Conservation (phyloP, 2,113 vertebrate species). For the Gila orcuttii region DNA sequence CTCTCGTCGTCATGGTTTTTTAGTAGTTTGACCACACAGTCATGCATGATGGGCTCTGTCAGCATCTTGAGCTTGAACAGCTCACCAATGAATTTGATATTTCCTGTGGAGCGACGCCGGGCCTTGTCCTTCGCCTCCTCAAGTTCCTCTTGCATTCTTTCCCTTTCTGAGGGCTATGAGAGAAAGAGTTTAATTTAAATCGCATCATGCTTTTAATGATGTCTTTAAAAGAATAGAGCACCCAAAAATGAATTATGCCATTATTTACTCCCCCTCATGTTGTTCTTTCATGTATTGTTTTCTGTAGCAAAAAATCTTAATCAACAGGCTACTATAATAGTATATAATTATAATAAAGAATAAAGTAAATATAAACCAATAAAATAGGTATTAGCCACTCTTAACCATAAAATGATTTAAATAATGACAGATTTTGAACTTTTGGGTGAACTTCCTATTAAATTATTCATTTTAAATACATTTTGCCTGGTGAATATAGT, state of each 20-base stretch:
- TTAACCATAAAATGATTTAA: background rate
- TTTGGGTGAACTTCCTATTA: background rate
- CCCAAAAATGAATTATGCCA: background rate
- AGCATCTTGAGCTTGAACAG: conserved; percentile 99
- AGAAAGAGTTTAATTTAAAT: background rate
- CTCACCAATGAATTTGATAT: conserved; percentile 97
- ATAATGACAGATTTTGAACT: background rate
- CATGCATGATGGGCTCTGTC: conserved; percentile 98
- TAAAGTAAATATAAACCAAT: too few relatives aligned
- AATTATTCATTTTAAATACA: background rate
- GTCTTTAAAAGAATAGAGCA: background rate
- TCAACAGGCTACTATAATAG: background rate
- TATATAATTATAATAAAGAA: background rate
- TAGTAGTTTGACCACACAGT: conserved; percentile 96
- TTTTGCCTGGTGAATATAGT: background rate
- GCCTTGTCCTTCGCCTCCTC: conserved; percentile 96
- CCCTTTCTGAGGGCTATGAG: conserved; percentile 84
- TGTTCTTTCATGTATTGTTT: background rate
- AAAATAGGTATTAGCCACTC: too few relatives aligned
- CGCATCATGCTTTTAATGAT: background rate
- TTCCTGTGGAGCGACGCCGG: conserved; percentile 92
- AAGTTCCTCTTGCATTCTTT: conserved; percentile 88
- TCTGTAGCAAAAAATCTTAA: background rate
- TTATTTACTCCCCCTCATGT: background rate
- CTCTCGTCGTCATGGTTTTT: conserved; percentile 97